phyloP scores from a whole-genome alignment of 2,113 vertebrate species.

The Pardalotus punctatus region DNA sequence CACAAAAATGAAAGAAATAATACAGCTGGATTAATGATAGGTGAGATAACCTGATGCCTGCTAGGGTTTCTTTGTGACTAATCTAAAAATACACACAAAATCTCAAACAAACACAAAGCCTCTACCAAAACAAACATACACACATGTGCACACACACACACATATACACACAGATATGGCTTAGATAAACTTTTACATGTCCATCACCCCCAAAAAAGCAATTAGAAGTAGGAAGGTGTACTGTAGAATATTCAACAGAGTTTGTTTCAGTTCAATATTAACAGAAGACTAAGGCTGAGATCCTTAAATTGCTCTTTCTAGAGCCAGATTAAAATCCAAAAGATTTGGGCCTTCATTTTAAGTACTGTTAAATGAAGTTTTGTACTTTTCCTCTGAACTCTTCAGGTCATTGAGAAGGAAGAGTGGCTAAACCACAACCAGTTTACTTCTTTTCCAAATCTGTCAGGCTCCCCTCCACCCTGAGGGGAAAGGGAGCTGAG shows the following conservation, averaged over 20 bases:
- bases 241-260: not conserved
- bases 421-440: not conserved
- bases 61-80: not conserved
- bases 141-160: not conserved
- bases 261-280: not conserved
- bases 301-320: not conserved
- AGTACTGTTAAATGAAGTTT: not conserved
- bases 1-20: not conserved
- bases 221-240: not conserved
- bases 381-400: not conserved
- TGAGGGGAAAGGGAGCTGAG: not conserved
- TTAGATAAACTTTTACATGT: not conserved
- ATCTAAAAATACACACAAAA: not conserved
- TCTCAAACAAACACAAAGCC: not conserved
- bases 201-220: not conserved
- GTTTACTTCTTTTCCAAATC: not conserved
- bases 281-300: not conserved
- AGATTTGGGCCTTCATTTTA: not conserved
- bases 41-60: not conserved
- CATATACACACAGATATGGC: not conserved
- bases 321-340: not conserved
- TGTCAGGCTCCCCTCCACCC: accelerated
- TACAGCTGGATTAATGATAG: not conserved
- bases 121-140: not conserved
- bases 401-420: not conserved